phyloP scores from a whole-genome alignment of 2,797 vertebrate species.

The Kryptolebias ocellatus region DNA sequence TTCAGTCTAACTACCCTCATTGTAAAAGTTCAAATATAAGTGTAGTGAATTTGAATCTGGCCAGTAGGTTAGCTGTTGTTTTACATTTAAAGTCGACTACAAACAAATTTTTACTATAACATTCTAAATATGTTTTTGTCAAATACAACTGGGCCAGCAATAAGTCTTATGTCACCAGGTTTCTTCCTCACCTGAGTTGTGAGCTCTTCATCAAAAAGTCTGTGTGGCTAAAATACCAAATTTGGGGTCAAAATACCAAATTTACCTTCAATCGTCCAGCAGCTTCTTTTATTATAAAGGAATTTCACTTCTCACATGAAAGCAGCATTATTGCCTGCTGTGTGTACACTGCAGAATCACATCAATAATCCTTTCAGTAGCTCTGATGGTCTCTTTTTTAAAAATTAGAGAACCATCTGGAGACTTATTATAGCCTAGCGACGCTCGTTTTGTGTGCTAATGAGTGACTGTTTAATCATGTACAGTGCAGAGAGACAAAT shows the following conservation, averaged over 20 bases:
- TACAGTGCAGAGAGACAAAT: not conserved
- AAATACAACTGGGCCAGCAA: too few relatives aligned
- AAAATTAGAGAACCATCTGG: constrained; percentile 60
- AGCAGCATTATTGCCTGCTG: constrained; percentile 24
- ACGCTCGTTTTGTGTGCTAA: constrained; percentile 32
- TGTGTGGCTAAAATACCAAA: constrained; percentile 20
- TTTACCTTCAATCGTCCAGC: constrained; percentile 21
- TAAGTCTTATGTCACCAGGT: not conserved
- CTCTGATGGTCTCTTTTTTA: constrained; percentile 39
- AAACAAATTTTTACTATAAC: too few relatives aligned
- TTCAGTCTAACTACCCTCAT: too few relatives aligned
- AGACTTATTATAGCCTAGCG: constrained; percentile 34
- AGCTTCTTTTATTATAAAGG: constrained; percentile 52
- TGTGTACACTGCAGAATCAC: constrained; percentile 19
- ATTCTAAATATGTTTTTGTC: too few relatives aligned
- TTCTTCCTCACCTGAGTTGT: constrained; percentile 33
- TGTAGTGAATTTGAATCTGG: too few relatives aligned
- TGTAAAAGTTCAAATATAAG: too few relatives aligned
- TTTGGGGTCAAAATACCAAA: constrained; percentile 34
- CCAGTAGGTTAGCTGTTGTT: too few relatives aligned
- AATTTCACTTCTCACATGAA: constrained; percentile 41
- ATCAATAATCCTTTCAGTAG: constrained; percentile 25
- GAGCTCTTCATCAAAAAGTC: constrained; percentile 48
- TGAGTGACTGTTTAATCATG: constrained; percentile 15
- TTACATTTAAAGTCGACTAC: too few relatives aligned